phyloP scores from a whole-genome alignment of 2,888 invertebrate genomes.

The Dicyrtomina minuta region DNA sequence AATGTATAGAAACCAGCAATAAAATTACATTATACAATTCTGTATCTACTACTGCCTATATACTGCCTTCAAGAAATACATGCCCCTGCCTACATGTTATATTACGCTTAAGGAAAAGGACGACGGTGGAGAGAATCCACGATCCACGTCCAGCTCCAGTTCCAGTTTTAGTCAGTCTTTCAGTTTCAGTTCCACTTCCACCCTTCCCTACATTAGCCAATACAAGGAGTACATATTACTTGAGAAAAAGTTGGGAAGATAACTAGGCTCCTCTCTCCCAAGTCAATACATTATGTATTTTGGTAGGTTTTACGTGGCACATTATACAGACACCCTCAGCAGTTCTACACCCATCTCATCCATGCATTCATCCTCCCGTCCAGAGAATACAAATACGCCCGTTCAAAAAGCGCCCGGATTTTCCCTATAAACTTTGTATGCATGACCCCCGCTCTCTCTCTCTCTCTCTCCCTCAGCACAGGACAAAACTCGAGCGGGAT shows the following conservation, averaged over 20 bases:
- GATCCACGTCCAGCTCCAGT: too few species aligned
- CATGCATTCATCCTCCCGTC: constrained; percentile 13
- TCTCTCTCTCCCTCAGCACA: background rate
- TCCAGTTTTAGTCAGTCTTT: background rate
- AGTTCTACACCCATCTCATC: constrained; percentile 9
- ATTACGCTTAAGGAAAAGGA: too few species aligned
- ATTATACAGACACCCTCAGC: background rate
- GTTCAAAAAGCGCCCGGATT: too few species aligned
- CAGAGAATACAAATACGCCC: background rate
- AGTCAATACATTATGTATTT: constrained; percentile 2
- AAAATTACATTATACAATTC: background rate
- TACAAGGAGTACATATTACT: background rate
- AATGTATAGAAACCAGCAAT: background rate
- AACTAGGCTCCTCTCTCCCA: constrained; percentile 6
- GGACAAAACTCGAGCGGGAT: background rate
- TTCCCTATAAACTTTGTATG: too few species aligned
- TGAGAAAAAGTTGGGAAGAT: constrained; percentile 1
- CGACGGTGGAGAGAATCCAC: too few species aligned
- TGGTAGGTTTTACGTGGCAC: background rate
- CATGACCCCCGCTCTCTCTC: too few species aligned
- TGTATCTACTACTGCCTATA: too few species aligned
- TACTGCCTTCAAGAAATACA: too few species aligned
- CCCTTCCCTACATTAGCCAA: background rate
- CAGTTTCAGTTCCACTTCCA: too few species aligned
- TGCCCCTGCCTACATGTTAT: too few species aligned